phyloP scores from a whole-genome alignment of 2,113 vertebrate genomes.

The Gymnocephalus cernua region DNA sequence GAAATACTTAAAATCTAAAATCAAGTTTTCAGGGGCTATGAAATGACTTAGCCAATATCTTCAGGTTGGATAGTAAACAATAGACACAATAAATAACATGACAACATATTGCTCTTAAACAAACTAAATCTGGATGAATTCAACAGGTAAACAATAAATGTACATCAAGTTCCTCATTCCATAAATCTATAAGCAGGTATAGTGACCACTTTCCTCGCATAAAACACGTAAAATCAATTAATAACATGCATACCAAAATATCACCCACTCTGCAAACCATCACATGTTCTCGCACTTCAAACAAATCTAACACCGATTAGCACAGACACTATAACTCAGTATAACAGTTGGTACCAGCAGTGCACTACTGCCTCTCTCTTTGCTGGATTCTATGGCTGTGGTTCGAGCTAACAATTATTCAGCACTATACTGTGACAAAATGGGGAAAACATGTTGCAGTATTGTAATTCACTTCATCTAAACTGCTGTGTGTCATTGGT shows the following conservation, averaged over 20 bases:
- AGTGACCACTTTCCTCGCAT: slow-evolving; percentile 2
- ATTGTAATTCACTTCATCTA: slow-evolving; percentile 11
- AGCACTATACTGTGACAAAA: slow-evolving; percentile 33
- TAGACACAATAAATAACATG: slow-evolving; percentile 22
- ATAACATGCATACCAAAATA: slow-evolving; percentile 42
- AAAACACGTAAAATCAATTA: slow-evolving; percentile 11
- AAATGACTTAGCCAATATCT: slow-evolving; percentile 8
- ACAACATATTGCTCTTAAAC: background rate
- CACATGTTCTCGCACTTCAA: slow-evolving; percentile 28
- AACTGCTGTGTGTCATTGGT: slow-evolving; percentile 17
- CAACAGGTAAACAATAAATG: slow-evolving; percentile 8
- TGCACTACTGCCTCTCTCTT: slow-evolving; percentile 3
- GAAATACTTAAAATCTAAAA: background rate
- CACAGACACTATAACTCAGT: slow-evolving; percentile 2
- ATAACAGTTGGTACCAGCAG: slow-evolving; percentile 9
- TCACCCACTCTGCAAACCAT: slow-evolving; percentile 28
- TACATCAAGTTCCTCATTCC: slow-evolving; percentile 16
- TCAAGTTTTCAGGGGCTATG: slow-evolving; percentile 11
- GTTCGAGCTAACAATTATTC: slow-evolving; percentile 53
- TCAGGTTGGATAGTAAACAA: background rate
- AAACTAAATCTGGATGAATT: background rate
- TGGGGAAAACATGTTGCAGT: background rate
- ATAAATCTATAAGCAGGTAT: slow-evolving; percentile 8
- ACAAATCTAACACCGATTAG: slow-evolving; percentile 21
- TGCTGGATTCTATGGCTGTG: slow-evolving; percentile 54